Evolutionary conservation across 1,140 invertebrate genomes (phyloP).

Genomic region (Drosophila ananassae): DNA sequence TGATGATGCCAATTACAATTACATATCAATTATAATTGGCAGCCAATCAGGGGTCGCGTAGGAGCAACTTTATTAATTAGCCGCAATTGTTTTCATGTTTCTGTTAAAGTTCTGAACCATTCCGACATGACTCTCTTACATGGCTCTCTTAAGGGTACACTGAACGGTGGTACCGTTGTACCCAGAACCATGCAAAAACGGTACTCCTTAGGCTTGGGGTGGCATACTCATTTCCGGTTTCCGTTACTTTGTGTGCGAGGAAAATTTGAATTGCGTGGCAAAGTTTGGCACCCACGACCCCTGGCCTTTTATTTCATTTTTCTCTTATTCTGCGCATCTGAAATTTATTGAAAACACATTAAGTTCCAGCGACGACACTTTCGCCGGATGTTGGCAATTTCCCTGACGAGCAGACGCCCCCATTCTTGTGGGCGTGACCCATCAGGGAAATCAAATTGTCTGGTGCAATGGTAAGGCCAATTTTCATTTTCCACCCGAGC

Average conservation of each 20-base stretch:
- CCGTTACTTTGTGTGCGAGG: conserved; percentile 78
- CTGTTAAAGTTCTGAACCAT: conserved; percentile 47
- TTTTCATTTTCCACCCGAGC: conserved; percentile 69
- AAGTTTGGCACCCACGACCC: conserved; percentile 50
- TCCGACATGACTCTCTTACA: conserved; percentile 18
- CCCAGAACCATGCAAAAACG: not conserved
- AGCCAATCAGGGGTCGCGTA: conserved; percentile 24
- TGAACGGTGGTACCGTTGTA: conserved; percentile 30
- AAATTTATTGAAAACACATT: conserved; percentile 78
- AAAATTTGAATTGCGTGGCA: conserved; percentile 75
- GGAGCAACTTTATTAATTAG: conserved; percentile 49
- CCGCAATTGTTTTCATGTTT: conserved; percentile 39
- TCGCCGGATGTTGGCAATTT: conserved; percentile 76
- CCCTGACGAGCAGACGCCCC: conserved; percentile 38
- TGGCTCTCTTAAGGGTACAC: conserved; percentile 14
- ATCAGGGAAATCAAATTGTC: conserved; percentile 70
- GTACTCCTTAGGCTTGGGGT: conserved; percentile 29
- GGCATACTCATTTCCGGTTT: conserved; percentile 81
- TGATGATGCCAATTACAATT: conserved; percentile 39
- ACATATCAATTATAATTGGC: conserved; percentile 36
- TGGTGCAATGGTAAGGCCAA: conserved; percentile 49
- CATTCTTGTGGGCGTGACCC: conserved; percentile 52
- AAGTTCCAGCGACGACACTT: conserved; percentile 38
- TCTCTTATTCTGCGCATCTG: conserved; percentile 60
- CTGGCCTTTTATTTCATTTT: not conserved